Evolutionary conservation across 2,888 invertebrate species (phyloP), one percentile per base, ranked within the genome.

Genomic region (Hymenopus coronatus): DNA sequence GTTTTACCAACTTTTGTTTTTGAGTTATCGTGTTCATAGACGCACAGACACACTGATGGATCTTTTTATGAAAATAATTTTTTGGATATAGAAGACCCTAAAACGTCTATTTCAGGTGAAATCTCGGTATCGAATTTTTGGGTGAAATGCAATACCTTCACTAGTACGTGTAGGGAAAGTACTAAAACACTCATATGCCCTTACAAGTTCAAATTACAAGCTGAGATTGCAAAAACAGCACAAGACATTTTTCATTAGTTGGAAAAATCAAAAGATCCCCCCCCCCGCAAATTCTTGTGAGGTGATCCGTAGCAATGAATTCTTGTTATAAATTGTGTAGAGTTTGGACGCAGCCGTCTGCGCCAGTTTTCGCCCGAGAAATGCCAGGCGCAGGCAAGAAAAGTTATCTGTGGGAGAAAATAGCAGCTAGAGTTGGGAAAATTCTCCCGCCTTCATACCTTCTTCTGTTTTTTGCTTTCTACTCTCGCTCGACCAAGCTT

Each of bases 291-390:
- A 70, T 70, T 70, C 54, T 25, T 25, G 25, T 27, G 33, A 87
- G 87, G 87, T 87, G 82, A 87, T 87, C 87, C 40, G 33, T 0
- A 30, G 87, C 82, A 82, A 87, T 87, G 82, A 87, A 87, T 87
- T 87, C 33, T 82, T 87, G n/a, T 82, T 87, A 87, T 87, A 87
- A 87, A 87, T 82, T 87, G 87, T 87, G 27, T 86, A 27, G 27
- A 30, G 46, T 87, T 70, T 87, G 87, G 82, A 82, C 82, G 15
- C 20, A 82, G 82, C 87, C 30, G 82, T 82, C 82, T 87, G 87
- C 82, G 27, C n/a, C 28, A 54, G 54, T 70, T 70, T 28, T 54
- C 86, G 25, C 20, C n/a, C n/a, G 46, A 82, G 54, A 20, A 70
- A 70, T 70, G 40, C 40, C 12, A 12, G 40, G 40, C 40, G 12